These are phyloP conservation scores for Trichomalopsis sarcophagae DNA, from an alignment of 1,140 invertebrate genomes.

Conservation along the genomic window DNA sequence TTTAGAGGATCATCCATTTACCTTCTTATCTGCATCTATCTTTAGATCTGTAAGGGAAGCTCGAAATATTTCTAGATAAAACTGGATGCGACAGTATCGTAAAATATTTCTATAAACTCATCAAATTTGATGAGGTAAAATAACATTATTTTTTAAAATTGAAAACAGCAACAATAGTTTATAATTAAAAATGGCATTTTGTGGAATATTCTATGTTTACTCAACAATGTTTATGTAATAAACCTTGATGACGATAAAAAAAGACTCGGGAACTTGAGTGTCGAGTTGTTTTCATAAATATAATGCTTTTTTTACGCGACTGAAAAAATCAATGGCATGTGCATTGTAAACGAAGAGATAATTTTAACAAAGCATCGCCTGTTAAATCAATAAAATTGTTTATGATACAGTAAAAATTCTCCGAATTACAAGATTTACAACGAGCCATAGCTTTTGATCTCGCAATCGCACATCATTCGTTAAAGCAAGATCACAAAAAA, in stretches of 20 bases:
- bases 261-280: not conserved
- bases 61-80: slow-evolving; percentile 17
- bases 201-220: not conserved
- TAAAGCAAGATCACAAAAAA: not conserved
- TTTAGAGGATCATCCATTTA: slow-evolving; percentile 12
- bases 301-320: not conserved
- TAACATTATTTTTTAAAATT: not conserved
- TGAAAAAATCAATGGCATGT: not conserved
- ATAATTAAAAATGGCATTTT: not conserved
- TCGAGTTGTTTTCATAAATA: not conserved
- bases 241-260: not conserved
- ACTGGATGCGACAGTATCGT: not conserved
- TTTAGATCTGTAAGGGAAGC: slow-evolving; percentile 13
- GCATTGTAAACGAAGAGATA: not conserved
- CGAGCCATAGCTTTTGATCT: too few relatives aligned
- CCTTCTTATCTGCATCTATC: slow-evolving; percentile 20
- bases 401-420: too few relatives aligned
- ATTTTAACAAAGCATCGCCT: not conserved
- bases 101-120: not conserved
- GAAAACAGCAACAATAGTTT: not conserved
- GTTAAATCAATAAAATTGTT: too few relatives aligned
- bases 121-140: not conserved
- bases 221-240: not conserved
- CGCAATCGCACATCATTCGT: not conserved
- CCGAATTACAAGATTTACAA: too few relatives aligned